A percentile compares a stretch with the other conserved stretches of the same genome.
Conservation (phyloP, 2,888 invertebrate genomes). For the Ditula angustiorana region DNA sequence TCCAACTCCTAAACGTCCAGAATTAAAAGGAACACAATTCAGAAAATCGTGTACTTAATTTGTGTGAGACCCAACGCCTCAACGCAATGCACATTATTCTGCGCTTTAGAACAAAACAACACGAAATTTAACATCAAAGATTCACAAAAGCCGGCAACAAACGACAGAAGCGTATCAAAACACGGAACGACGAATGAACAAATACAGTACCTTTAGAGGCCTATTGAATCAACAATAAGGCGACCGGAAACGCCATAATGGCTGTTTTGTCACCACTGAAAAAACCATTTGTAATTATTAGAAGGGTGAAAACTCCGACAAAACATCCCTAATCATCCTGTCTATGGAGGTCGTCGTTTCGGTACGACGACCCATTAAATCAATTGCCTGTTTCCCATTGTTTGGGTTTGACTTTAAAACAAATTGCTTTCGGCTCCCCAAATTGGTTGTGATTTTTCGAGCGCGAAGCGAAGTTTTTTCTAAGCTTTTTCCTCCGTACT, state of each 20-base stretch:
- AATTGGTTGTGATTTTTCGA: conserved; percentile 39
- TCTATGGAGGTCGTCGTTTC: conserved; percentile 27
- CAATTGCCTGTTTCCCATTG: conserved; percentile 39
- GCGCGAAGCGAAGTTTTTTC: conserved; percentile 12
- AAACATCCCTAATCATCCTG: conserved; percentile 33
- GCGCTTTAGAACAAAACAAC: background rate
- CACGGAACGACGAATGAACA: conserved; percentile 1
- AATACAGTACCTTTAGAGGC: conserved; percentile 10
- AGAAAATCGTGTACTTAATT: background rate
- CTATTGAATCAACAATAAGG: conserved; percentile 17
- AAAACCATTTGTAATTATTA: conserved; percentile 39
- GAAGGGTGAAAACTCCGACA: conserved; percentile 35
- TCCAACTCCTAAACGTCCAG: too few species aligned
- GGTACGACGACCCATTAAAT: conserved; percentile 35
- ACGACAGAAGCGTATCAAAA: conserved; percentile 4
- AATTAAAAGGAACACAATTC: too few species aligned
- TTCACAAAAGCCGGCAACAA: background rate
- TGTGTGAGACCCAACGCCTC: background rate
- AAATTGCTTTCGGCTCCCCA: conserved; percentile 34
- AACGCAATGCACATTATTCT: background rate
- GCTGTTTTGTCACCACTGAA: conserved; percentile 25
- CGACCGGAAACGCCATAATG: conserved; percentile 21
- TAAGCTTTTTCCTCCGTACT: background rate
- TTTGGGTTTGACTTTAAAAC: conserved; percentile 39
- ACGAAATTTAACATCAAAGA: conserved; percentile 1